These are phyloP conservation scores for Microchirus variegatus DNA, from an alignment of 2,797 vertebrate species.

Conservation along the genomic window DNA sequence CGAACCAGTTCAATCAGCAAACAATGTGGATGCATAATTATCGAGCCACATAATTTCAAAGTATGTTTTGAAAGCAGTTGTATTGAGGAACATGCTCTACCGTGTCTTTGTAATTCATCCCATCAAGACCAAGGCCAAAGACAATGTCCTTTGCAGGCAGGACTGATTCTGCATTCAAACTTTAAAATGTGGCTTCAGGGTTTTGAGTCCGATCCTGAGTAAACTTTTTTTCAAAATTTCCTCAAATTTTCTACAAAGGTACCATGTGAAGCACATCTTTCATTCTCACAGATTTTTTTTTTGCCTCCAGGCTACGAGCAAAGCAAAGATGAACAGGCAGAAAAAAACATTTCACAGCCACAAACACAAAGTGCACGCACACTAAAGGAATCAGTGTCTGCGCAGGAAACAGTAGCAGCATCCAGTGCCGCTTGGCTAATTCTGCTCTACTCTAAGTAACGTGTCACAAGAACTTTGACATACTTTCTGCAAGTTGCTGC, in stretches of 20 bases:
- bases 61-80: constrained; percentile 15
- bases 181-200: constrained; percentile 1
- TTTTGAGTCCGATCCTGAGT: neutral
- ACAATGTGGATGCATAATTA: constrained; percentile 16
- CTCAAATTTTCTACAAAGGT: constrained; percentile 13
- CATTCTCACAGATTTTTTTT: constrained; percentile 13
- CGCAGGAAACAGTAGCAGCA: constrained; percentile 17
- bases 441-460: constrained; percentile 18
- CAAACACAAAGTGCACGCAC: constrained; percentile 5
- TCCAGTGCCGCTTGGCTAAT: constrained; percentile 33
- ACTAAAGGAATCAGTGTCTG: constrained; percentile 16
- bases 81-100: constrained; percentile 5
- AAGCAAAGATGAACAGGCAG: constrained; percentile 15
- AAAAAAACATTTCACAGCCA: constrained; percentile 32
- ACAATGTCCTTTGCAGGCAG: constrained; percentile 10
- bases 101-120: constrained; percentile 14
- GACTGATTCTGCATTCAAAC: constrained; percentile 16
- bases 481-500: constrained; percentile 45
- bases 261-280: constrained; percentile 9
- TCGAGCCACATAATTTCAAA: constrained; percentile 8
- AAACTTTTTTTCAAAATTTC: constrained; percentile 1
- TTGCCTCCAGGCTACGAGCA: constrained; percentile 14
- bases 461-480: constrained; percentile 46
- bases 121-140: constrained; percentile 7
- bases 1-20: constrained; percentile 23